phyloP scores from a whole-genome alignment of 2,797 vertebrate genomes.

The Amblyraja radiata region DNA sequence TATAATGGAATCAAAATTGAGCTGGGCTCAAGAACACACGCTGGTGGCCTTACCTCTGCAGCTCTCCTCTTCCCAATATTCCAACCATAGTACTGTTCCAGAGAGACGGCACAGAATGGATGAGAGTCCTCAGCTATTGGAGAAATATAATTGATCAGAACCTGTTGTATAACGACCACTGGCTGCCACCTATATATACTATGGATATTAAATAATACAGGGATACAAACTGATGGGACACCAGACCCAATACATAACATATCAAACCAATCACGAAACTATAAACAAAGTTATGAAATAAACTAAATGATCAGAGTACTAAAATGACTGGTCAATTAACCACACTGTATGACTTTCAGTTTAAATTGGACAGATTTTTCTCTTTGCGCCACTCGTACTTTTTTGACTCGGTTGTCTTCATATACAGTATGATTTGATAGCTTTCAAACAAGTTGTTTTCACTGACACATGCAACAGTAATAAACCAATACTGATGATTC shows the following conservation, averaged over 20 bases:
- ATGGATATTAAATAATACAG: not conserved
- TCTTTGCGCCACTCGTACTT: no score
- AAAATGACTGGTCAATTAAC: not conserved
- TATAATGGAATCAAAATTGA: not conserved
- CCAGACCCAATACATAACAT: not conserved
- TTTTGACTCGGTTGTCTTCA: no score
- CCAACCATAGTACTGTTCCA: conserved; percentile 92
- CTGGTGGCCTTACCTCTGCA: conserved; percentile 61
- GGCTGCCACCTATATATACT: not conserved
- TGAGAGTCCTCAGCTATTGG: conserved; percentile 71
- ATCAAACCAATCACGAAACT: not conserved
- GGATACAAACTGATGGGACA: not conserved
- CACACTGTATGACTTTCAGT: not conserved
- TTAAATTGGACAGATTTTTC: not conserved
- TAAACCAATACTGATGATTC: no score
- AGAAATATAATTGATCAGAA: not conserved
- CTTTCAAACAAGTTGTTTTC: no score
- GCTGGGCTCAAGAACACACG: not conserved
- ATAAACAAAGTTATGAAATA: not conserved
- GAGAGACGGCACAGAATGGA: conserved; percentile 81
- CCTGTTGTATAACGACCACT: not conserved
- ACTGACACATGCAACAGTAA: no score
- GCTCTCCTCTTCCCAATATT: conserved; percentile 95
- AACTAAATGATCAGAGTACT: not conserved
- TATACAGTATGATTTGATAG: no score